phyloP scores from a whole-genome alignment of 1,140 invertebrate genomes.

The Sweltsa coloradensis region DNA sequence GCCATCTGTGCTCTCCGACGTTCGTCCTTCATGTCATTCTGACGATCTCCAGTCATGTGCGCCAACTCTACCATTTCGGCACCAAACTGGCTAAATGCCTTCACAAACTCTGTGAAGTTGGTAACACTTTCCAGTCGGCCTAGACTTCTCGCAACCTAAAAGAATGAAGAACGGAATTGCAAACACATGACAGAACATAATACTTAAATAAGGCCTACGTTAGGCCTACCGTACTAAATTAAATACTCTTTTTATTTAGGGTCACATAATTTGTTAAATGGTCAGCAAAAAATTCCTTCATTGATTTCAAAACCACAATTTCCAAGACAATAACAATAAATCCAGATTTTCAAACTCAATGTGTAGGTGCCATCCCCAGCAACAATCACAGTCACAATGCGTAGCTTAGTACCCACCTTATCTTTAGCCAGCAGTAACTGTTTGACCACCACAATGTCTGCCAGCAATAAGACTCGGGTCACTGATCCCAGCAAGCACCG shows the following conservation, averaged over 20 bases:
- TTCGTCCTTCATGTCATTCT: slow-evolving; percentile 91
- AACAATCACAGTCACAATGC: too few species aligned
- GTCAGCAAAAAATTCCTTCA: too few species aligned
- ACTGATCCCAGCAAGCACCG: slow-evolving; percentile 87
- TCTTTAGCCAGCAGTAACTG: slow-evolving; percentile 92
- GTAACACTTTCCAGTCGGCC: slow-evolving; percentile 84
- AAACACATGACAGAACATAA: slow-evolving; percentile 5
- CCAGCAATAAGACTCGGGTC: slow-evolving; percentile 90
- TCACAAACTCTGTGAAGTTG: slow-evolving; percentile 97
- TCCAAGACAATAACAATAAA: too few species aligned
- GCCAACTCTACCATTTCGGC: slow-evolving; percentile 97
- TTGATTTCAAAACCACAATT: too few species aligned
- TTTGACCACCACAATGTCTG: slow-evolving; percentile 97
- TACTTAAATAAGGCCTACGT: background rate
- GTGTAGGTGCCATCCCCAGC: too few species aligned
- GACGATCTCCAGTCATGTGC: slow-evolving; percentile 70
- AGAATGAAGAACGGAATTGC: background rate
- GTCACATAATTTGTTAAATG: background rate
- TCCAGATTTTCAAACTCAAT: too few species aligned
- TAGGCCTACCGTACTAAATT: too few species aligned
- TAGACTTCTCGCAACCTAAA: slow-evolving; percentile 60
- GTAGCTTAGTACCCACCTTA: slow-evolving; percentile 65
- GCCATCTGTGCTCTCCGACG: slow-evolving; percentile 89
- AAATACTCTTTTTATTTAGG: too few species aligned
- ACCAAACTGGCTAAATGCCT: slow-evolving; percentile 96